Conservation (phyloP, 2,113 vertebrate species). For the Corythoichthys intestinalis region DNA sequence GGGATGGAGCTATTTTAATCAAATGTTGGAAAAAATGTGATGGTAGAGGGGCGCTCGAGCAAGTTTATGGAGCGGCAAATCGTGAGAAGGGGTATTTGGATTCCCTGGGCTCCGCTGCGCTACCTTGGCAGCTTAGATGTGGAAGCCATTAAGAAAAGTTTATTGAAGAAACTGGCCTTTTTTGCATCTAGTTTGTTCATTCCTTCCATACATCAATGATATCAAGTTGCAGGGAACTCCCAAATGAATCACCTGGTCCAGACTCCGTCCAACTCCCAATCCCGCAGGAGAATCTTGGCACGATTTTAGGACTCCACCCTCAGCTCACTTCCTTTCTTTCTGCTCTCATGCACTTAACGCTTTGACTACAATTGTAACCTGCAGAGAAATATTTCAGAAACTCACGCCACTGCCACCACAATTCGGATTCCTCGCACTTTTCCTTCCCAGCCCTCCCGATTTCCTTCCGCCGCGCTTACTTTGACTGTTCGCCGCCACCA, state of each 20-base stretch:
- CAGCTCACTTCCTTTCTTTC: conserved; percentile 31
- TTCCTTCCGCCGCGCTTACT: conserved; percentile 30
- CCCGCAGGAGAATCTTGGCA: conserved; percentile 19
- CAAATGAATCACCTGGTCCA: conserved; percentile 12
- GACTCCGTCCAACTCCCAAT: conserved; percentile 13
- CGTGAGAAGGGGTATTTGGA: not conserved
- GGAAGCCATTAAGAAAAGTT: not conserved
- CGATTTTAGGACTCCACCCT: conserved; percentile 32
- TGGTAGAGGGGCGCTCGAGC: not conserved
- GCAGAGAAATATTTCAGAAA: conserved; percentile 53
- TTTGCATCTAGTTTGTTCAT: not conserved
- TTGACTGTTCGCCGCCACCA: conserved; percentile 27
- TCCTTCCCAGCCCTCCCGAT: conserved; percentile 15
- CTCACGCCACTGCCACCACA: conserved; percentile 35
- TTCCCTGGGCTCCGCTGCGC: not conserved
- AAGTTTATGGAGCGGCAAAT: not conserved
- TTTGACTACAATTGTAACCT: conserved; percentile 40
- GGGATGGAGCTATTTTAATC: not conserved
- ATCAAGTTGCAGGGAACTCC: conserved; percentile 5
- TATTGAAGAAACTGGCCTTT: not conserved
- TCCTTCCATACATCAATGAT: not conserved
- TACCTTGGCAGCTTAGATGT: not conserved
- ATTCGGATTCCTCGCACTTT: conserved; percentile 27
- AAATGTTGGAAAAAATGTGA: not conserved
- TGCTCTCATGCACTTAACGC: conserved; percentile 52